Evolutionary conservation across 2,113 vertebrate genomes (phyloP), one percentile per base, ranked within the genome.

Genomic region (Catharus bicknelli): DNA sequence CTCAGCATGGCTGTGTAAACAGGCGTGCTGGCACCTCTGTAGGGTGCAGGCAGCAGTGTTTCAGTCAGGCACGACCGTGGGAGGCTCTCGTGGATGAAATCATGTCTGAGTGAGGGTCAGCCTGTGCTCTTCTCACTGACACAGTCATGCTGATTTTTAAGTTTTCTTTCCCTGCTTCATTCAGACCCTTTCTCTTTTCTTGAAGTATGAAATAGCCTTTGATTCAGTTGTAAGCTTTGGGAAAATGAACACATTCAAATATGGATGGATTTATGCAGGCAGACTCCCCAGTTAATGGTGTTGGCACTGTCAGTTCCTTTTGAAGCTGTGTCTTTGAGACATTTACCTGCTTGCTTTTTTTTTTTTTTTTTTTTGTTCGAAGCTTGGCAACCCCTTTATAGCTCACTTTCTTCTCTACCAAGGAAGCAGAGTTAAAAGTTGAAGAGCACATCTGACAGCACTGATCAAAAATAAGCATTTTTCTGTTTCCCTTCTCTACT

Each of bases 301-400:
- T 62, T 69, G 88, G 88, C 85, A 43, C 47, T 94, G 87, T 73
- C 82, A 54, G 72, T 73, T 94, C 51, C 79, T 95, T 96, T 94
- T 94, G 95, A 95, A 93, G 82, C 29, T 36, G 9, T 62, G 29
- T 88, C 67, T 95, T 78, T 85, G 82, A 93, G 95, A 83, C 21
- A 7, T 48, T 89, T 84, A 90, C 69, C 77, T 91, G 85, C 62
- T 94, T 85, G 64, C 36, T 86, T 87, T 16, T 88, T 85, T 85
- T 73, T 38, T 25, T 18, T 61, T 73, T 42, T 64, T 63, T 34
- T 34, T 34, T 74, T 42, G n/a, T n/a, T 21, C 4, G 32, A 69
- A 90, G 51, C 55, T 50, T 83, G 73, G 83, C 75, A 93, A 27
- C 21, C 17, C 21, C 54, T 80, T 83, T 77, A 54, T 47, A 66